Evolutionary conservation across 1,140 invertebrate genomes (phyloP).

Genomic region (Prorops nasuta): DNA sequence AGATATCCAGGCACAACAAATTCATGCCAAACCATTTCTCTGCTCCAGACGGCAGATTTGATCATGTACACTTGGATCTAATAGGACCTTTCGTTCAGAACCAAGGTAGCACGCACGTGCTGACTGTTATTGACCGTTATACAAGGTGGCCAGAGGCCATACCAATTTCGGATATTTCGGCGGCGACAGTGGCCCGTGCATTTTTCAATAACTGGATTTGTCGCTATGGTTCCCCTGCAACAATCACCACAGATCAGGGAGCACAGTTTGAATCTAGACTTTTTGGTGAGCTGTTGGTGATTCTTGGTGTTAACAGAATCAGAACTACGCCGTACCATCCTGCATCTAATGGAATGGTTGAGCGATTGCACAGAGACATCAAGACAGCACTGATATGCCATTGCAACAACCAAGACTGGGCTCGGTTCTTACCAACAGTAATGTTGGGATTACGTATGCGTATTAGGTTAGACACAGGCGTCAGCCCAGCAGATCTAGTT

Average conservation of each 20-base stretch:
- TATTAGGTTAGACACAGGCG: constrained; percentile 25
- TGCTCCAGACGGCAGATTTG: neutral
- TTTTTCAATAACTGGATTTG: neutral
- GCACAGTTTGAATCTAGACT: no score
- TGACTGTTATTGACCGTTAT: neutral
- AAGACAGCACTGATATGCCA: neutral
- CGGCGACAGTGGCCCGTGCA: neutral
- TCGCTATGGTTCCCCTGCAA: neutral
- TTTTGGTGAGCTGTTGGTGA: neutral
- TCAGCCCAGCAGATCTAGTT: constrained; percentile 26
- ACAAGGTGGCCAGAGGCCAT: neutral
- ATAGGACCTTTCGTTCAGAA: constrained; percentile 19
- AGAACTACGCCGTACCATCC: no score
- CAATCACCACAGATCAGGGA: neutral
- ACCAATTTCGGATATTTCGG: neutral
- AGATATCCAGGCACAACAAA: neutral
- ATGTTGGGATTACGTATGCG: constrained; percentile 16
- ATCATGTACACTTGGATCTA: no score
- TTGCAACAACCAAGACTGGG: neutral
- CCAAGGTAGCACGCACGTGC: neutral
- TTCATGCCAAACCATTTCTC: neutral
- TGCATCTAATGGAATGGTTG: neutral
- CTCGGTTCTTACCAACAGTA: constrained; percentile 14
- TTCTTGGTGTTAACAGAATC: neutral
- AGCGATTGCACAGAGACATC: neutral